Evolutionary conservation across 2,888 invertebrate species (phyloP).

Genomic region (Apomyelois bistriatella): DNA sequence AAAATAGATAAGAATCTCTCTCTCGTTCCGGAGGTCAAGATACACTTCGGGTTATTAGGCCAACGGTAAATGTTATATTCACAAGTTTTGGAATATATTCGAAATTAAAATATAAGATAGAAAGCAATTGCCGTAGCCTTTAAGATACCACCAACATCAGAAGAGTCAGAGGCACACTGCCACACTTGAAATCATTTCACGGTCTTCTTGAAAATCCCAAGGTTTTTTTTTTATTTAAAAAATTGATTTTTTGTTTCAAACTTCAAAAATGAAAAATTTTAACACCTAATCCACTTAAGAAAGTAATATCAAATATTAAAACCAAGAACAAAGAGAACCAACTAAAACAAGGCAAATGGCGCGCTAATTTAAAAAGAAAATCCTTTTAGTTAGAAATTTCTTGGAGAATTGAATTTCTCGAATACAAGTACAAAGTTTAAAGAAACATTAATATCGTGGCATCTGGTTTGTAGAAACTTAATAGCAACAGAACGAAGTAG

Average conservation of each 20-base stretch:
- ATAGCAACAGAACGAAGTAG: constrained; percentile 9
- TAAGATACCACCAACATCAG: too few species aligned
- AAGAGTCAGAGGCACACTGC: too few species aligned
- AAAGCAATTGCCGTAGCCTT: too few species aligned
- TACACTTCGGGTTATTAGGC: too few species aligned
- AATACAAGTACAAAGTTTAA: constrained; percentile 1
- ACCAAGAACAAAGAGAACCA: not conserved
- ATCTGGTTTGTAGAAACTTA: not conserved
- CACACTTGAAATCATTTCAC: too few species aligned
- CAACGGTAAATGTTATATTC: too few species aligned
- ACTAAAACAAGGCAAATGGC: not conserved
- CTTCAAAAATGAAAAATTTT: not conserved
- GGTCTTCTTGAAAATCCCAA: too few species aligned
- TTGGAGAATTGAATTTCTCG: constrained; percentile 1
- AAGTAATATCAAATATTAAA: constrained; percentile 5
- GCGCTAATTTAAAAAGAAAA: constrained; percentile 3
- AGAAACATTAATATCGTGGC: constrained; percentile 4
- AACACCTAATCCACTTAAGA: not conserved
- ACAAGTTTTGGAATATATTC: too few species aligned
- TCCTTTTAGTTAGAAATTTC: constrained; percentile 4
- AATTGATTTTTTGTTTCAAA: not conserved
- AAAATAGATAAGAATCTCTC: too few species aligned
- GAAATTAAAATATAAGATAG: too few species aligned
- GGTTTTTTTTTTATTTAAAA: too few species aligned
- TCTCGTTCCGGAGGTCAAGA: too few species aligned